These are phyloP conservation scores for Enteromius radiatus DNA, from an alignment of 2,797 vertebrate genomes.

Conservation along the genomic window DNA sequence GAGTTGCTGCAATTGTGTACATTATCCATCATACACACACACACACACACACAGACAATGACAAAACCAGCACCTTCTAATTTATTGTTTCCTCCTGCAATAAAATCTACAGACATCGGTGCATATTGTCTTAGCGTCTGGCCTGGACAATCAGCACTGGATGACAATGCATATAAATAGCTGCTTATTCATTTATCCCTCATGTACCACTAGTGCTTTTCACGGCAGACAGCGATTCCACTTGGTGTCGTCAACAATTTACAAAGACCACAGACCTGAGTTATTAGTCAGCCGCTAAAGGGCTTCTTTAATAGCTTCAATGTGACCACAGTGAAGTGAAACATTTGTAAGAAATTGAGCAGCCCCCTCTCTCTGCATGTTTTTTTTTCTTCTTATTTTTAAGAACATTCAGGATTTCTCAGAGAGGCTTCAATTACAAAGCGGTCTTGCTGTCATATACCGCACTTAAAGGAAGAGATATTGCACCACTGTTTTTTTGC, in stretches of 20 bases:
- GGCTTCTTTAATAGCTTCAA: conserved; percentile 45
- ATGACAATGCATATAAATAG: conserved; percentile 65
- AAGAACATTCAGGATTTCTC: conserved; percentile 44
- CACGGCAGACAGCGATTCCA: conserved; percentile 44
- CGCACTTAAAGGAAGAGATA: conserved; percentile 42
- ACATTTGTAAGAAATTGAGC: conserved; percentile 53
- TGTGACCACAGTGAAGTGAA: conserved; percentile 35
- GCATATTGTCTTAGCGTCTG: conserved; percentile 33
- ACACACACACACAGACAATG: conserved; percentile 6
- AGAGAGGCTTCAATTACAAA: conserved; percentile 17
- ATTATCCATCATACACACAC: conserved; percentile 24
- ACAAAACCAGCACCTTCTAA: conserved; percentile 33
- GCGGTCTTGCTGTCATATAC: conserved; percentile 39
- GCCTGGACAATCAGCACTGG: conserved; percentile 35
- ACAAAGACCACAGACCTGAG: conserved; percentile 55
- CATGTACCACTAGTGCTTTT: conserved; percentile 50
- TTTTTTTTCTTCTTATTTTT: conserved; percentile 22
- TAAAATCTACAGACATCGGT: conserved; percentile 43
- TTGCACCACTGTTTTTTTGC: conserved; percentile 20
- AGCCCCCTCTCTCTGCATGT: conserved; percentile 22
- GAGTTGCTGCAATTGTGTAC: conserved; percentile 30
- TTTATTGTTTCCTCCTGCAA: conserved; percentile 56
- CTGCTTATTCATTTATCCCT: conserved; percentile 60
- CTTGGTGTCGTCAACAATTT: conserved; percentile 43
- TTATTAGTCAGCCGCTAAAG: conserved; percentile 59